Base-by-base conservation (phyloP, 2,888 invertebrate genomes). In the Drosophila merina region DNA sequence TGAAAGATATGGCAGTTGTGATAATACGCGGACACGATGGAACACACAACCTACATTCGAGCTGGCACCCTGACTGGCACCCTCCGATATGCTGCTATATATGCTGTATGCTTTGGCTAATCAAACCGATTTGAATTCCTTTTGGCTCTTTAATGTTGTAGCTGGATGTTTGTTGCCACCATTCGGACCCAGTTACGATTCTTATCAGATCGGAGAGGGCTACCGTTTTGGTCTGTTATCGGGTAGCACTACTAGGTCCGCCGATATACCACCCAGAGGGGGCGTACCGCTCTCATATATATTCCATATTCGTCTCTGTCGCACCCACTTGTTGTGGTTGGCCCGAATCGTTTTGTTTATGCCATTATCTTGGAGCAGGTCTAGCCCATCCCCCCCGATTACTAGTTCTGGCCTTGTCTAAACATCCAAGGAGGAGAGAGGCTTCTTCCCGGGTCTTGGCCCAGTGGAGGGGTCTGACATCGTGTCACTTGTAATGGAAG, bases 11-110 rank as follows among this genome's bases (percentile, higher is more conserved):
- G 59, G 62, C 9, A 38, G 58, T 36, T 31, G 42, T 75, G 78
- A 79, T 79, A 79, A 45, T 84, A 59, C 60, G 40, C 36, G 56
- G 57, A 60, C 77, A 77, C 66, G 49, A 55, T 52, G 59, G 38
- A 33, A 63, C 14, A 44, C 20, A 64, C 73, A 79, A 64, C 66
- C 73, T 64, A 77, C 54, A 73, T 69, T 57, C 28, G 45, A 58
- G 59, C 33, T 44, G 10, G 4, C n/a, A 2, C 20, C 20, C 20
- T 20, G 20, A 20, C 20, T n/a, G 14, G 14, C 31, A 62, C 9
- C 33, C 45, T 26, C 20, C 20, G 20, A 49, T 49, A 49, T 30
- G 30, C 28, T 28, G 1, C 14, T 14, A 14, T 14, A 25, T 50
- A 36, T 64, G 54, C 45, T 47, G 30, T 44, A 42, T 42, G 36